Conservation (phyloP, 2,888 invertebrate species). For the Rhaphigaster nebulosa region DNA sequence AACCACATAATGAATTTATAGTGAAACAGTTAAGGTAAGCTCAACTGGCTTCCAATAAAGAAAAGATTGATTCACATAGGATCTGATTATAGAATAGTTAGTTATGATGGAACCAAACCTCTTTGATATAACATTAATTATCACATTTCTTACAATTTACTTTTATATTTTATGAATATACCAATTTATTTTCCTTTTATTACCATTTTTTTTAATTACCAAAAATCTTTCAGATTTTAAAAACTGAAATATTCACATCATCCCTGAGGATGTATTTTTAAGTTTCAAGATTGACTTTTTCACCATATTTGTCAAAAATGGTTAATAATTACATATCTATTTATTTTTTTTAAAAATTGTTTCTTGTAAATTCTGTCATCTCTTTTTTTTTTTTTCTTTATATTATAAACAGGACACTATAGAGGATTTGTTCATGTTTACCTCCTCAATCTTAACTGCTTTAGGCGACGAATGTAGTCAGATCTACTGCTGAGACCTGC, state of each 20-base stretch:
- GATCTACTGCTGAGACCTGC: constrained; percentile 39
- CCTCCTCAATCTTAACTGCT: constrained; percentile 59
- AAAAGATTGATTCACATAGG: not conserved
- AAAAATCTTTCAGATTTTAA: constrained; percentile 22
- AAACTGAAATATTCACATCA: not conserved
- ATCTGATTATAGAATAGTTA: not conserved
- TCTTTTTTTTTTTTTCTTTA: constrained; percentile 42
- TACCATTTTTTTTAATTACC: not conserved
- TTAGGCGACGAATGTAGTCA: constrained; percentile 60
- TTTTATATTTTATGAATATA: not conserved
- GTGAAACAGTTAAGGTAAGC: not conserved
- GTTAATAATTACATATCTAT: constrained; percentile 1
- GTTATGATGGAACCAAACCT: not conserved
- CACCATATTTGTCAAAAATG: not conserved
- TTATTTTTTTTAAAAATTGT: not conserved
- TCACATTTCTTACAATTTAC: not conserved
- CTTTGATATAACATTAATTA: not conserved
- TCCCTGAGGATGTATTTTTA: not conserved
- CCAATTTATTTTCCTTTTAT: not conserved
- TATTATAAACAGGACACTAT: constrained; percentile 42
- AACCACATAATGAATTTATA: not conserved
- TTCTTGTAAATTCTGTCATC: constrained; percentile 1
- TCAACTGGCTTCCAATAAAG: not conserved
- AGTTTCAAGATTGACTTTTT: not conserved
- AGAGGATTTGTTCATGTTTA: constrained; percentile 54